Evolutionary conservation across 2,888 invertebrate species (phyloP).

Genomic region (Dicranocentrus wangi): DNA sequence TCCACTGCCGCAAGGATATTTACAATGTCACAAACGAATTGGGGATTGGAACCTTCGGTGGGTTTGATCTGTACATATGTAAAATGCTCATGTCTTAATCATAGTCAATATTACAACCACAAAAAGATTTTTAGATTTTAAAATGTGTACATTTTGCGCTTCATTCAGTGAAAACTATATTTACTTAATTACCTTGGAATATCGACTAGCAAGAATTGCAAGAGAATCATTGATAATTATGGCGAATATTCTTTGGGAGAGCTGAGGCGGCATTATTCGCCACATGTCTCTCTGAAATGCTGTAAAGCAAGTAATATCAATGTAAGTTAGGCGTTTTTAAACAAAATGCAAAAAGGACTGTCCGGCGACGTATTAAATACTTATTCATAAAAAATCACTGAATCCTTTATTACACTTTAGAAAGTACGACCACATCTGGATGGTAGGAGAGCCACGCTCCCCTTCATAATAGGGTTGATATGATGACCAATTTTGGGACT

Average conservation of each 20-base stretch:
- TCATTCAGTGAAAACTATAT: too few relatives aligned
- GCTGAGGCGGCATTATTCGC: conserved; percentile 90
- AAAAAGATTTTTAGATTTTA: too few relatives aligned
- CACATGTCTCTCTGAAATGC: conserved; percentile 87
- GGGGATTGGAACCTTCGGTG: conserved; percentile 78
- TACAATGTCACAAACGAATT: conserved; percentile 83
- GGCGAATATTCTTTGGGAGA: conserved; percentile 88
- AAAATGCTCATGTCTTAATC: background rate
- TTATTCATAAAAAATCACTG: too few relatives aligned
- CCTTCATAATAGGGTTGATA: conserved; percentile 78
- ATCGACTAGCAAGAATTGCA: conserved; percentile 85
- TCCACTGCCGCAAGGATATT: conserved; percentile 86
- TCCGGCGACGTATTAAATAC: too few relatives aligned
- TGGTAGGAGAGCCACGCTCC: conserved; percentile 85
- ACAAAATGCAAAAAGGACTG: too few relatives aligned
- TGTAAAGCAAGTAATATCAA: conserved; percentile 73
- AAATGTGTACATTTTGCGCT: too few relatives aligned
- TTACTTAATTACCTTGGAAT: conserved; percentile 81
- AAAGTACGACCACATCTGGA: conserved; percentile 93
- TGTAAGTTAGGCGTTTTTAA: background rate
- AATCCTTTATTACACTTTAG: conserved; percentile 81
- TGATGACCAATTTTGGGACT: conserved; percentile 85
- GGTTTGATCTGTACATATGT: conserved; percentile 79
- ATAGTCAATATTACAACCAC: background rate
- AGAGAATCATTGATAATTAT: conserved; percentile 90